These are phyloP conservation scores for Eriosoma lanigerum DNA, from an alignment of 1,140 invertebrate species.

Conservation along the genomic window DNA sequence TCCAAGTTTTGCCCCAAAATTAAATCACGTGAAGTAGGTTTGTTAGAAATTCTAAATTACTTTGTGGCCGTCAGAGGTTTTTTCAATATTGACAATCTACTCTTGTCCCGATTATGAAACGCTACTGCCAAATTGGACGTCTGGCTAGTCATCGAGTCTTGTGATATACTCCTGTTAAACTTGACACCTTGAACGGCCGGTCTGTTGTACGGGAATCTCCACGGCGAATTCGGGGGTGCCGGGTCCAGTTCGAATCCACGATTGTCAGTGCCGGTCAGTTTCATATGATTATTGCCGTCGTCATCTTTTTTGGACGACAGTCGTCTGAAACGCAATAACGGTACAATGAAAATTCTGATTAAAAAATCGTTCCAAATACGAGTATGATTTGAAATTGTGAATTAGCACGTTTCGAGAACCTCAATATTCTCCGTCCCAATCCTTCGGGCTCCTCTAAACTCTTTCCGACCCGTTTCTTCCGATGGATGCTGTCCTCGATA, in stretches of 20 bases:
- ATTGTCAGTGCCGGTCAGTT: constrained; percentile 61
- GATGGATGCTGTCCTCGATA: constrained; percentile 82
- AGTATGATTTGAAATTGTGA: background rate
- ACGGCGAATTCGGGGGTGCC: constrained; percentile 62
- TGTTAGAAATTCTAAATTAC: background rate
- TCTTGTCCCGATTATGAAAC: constrained; percentile 46
- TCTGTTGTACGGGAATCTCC: constrained; percentile 62
- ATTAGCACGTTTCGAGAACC: constrained; percentile 56
- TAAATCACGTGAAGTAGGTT: no score
- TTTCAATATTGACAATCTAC: constrained; percentile 49
- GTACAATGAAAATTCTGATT: background rate
- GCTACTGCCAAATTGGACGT: constrained; percentile 52
- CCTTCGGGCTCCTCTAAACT: constrained; percentile 66
- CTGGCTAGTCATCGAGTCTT: constrained; percentile 55
- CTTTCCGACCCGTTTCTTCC: constrained; percentile 64
- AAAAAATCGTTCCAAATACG: background rate
- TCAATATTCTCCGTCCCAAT: constrained; percentile 66
- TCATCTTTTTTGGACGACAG: constrained; percentile 65
- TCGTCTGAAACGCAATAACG: constrained; percentile 58
- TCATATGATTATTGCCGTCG: constrained; percentile 57
- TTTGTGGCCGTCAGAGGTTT: background rate
- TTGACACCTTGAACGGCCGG: constrained; percentile 54
- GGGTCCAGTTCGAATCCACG: constrained; percentile 65
- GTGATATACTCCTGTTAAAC: constrained; percentile 54
- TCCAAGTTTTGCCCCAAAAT: no score